These are phyloP conservation scores for Coelopa pilipes DNA, from an alignment of 2,888 invertebrate genomes.

Conservation along the genomic window DNA sequence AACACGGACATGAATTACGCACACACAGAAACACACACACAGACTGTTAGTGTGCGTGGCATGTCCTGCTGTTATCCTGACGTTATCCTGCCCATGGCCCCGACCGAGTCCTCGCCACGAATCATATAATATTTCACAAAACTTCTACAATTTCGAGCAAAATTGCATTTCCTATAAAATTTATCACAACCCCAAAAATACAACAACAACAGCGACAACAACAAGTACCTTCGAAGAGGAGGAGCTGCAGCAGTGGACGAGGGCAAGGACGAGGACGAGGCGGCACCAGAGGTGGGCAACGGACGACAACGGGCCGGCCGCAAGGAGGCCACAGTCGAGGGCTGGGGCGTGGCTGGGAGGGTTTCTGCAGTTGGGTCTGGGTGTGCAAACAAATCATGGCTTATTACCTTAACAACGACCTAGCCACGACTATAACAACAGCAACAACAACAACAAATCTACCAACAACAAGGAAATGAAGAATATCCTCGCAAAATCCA, in stretches of 20 bases:
- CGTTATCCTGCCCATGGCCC: neutral
- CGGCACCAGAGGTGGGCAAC: too few relatives aligned
- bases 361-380: too few relatives aligned
- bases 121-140: constrained; percentile 11
- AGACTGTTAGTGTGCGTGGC: neutral
- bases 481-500: neutral
- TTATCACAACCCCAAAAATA: constrained; percentile 21
- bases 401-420: constrained; percentile 28
- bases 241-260: neutral
- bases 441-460: neutral
- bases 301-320: neutral
- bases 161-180: constrained; percentile 39
- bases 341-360: neutral
- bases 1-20: neutral
- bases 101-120: neutral
- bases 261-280: neutral
- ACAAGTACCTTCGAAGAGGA: neutral
- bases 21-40: neutral
- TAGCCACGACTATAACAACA: neutral
- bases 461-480: neutral
- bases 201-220: neutral
- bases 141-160: constrained; percentile 37
- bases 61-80: neutral
- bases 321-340: neutral
- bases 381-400: constrained; percentile 33